These are phyloP conservation scores for Ianthella basta DNA, from an alignment of 37 sponge, comb jelly and placozoan genomes.

Conservation along the genomic window DNA sequence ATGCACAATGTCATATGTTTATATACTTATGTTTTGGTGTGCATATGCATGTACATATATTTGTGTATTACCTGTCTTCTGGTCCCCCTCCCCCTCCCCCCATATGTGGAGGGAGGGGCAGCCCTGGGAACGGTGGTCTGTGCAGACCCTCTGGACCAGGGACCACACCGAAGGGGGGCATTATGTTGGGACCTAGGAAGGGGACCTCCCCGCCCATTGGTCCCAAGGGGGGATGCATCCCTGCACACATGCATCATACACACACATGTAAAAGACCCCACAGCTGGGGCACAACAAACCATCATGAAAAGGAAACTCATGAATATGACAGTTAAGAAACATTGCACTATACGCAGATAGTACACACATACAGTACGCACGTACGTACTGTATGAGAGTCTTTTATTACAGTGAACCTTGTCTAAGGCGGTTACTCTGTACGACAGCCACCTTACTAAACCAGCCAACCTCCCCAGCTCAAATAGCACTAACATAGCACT, in stretches of 20 bases:
- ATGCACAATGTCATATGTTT: background rate
- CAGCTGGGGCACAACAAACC: too few species aligned
- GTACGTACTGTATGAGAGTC: too few species aligned
- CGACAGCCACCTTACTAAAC: too few species aligned
- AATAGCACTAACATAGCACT: too few species aligned
- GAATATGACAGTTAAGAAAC: too few species aligned
- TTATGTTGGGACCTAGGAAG: background rate
- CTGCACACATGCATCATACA: background rate
- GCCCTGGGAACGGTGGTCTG: slow-evolving; percentile 18
- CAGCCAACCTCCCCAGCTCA: too few species aligned
- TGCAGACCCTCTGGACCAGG: slow-evolving; percentile 30
- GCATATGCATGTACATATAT: background rate
- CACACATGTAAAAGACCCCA: too few species aligned
- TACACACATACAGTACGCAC: background rate
- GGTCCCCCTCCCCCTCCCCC: background rate
- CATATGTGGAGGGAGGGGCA: background rate
- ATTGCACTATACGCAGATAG: background rate
- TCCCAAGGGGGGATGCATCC: slow-evolving; percentile 4
- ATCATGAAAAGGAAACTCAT: too few species aligned
- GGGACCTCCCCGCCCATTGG: slow-evolving; percentile 16
- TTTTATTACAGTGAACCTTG: too few species aligned
- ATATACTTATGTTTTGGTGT: too few species aligned
- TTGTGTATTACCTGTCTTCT: background rate
- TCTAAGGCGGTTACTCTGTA: too few species aligned
- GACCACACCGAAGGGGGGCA: slow-evolving; percentile 14